phyloP scores from a whole-genome alignment of 2,113 vertebrate genomes.

The Himantopus leucocephalus region DNA sequence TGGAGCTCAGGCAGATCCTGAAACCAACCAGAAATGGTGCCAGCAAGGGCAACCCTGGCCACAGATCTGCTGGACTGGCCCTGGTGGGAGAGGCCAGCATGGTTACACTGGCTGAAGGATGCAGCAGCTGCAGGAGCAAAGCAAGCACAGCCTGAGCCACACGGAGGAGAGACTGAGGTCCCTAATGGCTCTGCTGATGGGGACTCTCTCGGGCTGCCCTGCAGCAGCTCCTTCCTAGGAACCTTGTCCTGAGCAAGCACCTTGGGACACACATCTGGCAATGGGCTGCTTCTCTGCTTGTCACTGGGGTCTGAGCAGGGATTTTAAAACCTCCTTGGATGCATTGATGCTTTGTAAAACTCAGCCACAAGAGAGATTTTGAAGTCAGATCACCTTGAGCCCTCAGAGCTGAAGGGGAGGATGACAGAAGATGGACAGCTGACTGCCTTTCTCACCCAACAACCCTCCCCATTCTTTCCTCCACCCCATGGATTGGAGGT shows the following conservation, averaged over 20 bases:
- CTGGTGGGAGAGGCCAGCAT: neutral
- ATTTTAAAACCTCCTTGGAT: neutral
- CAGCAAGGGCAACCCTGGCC: neutral
- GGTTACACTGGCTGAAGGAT: neutral
- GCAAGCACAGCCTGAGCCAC: neutral
- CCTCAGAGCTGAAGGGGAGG: neutral
- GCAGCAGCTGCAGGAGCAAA: neutral
- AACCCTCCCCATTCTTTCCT: neutral
- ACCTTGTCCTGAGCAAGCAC: neutral
- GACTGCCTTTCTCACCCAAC: fast-evolving
- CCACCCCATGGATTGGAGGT: neutral
- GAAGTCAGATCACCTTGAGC: neutral
- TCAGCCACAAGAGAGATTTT: neutral
- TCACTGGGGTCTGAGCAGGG: neutral
- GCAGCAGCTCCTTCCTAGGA: neutral
- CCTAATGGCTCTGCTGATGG: neutral
- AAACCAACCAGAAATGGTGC: neutral
- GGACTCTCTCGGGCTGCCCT: neutral
- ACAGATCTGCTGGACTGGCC: neutral
- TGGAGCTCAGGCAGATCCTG: constrained; percentile 6
- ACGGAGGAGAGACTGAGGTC: neutral
- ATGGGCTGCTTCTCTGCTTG: neutral
- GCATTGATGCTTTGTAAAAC: neutral
- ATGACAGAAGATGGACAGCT: neutral
- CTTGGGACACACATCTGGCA: neutral